Conservation (phyloP, 64 coral and sea anemone genomes). For the Montipora cactus region DNA sequence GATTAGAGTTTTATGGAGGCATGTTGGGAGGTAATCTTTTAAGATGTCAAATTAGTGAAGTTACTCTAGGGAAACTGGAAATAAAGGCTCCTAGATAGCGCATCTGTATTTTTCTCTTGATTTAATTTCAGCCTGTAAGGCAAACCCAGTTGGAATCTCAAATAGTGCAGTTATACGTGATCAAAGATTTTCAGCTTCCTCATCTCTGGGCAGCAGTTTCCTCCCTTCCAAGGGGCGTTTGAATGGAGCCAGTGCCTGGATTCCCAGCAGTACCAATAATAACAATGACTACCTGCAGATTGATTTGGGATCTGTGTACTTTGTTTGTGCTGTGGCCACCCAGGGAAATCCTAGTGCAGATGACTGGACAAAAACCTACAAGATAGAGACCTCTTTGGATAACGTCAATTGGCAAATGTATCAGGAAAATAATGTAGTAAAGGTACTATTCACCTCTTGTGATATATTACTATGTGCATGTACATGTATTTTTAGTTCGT, state of each 20-base stretch:
- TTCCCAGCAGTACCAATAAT: neutral
- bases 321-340: neutral
- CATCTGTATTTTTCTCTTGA: neutral
- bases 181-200: neutral
- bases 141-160: neutral
- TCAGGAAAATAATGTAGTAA: neutral
- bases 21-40: too few species aligned
- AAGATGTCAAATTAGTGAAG: too few species aligned
- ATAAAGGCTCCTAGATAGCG: too few species aligned
- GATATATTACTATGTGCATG: too few species aligned
- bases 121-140: neutral
- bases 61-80: too few species aligned
- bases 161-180: neutral
- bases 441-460: neutral
- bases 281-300: slow-evolving; percentile 4
- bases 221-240: neutral
- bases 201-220: neutral
- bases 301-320: neutral
- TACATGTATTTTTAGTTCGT: too few species aligned
- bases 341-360: neutral
- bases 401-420: neutral
- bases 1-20: too few species aligned
- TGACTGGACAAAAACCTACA: slow-evolving; percentile 5
- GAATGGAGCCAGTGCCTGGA: neutral
- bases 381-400: neutral